Conservation (phyloP, 2,113 vertebrate genomes). For the Baryphthengus martii region DNA sequence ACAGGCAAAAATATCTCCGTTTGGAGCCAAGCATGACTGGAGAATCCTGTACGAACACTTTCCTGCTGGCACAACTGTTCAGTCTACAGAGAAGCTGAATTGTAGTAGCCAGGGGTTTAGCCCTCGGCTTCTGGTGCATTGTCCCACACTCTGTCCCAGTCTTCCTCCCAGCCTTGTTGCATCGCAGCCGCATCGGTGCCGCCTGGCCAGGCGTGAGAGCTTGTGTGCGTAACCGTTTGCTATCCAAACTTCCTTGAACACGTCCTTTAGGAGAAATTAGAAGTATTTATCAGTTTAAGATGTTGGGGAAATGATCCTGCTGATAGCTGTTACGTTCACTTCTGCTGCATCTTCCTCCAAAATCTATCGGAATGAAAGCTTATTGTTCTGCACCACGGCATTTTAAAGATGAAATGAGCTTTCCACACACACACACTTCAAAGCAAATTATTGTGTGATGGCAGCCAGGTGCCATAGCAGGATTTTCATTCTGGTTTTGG, state of each 20-base stretch:
- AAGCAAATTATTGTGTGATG: not conserved
- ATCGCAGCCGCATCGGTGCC: accelerated
- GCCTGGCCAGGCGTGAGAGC: not conserved
- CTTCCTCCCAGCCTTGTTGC: not conserved
- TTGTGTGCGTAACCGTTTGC: not conserved
- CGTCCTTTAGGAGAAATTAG: constrained; percentile 9
- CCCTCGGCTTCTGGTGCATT: not conserved
- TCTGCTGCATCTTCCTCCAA: not conserved
- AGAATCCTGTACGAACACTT: accelerated
- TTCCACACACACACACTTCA: not conserved
- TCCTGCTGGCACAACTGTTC: not conserved
- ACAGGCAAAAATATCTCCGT: not conserved
- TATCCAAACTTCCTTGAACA: not conserved
- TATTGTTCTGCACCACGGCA: not conserved
- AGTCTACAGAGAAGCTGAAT: not conserved
- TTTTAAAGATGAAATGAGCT: constrained; percentile 19
- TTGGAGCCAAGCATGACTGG: not conserved
- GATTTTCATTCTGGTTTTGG: constrained; percentile 42
- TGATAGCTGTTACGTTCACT: not conserved
- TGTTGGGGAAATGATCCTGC: not conserved
- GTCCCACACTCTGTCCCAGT: not conserved
- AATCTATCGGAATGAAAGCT: constrained; percentile 13
- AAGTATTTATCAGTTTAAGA: not conserved
- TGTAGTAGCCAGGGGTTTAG: not conserved
- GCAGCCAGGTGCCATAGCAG: constrained; percentile 4